Evolutionary conservation across 2,888 invertebrate species (phyloP).

Genomic region (Cylindroiulus punctatus): DNA sequence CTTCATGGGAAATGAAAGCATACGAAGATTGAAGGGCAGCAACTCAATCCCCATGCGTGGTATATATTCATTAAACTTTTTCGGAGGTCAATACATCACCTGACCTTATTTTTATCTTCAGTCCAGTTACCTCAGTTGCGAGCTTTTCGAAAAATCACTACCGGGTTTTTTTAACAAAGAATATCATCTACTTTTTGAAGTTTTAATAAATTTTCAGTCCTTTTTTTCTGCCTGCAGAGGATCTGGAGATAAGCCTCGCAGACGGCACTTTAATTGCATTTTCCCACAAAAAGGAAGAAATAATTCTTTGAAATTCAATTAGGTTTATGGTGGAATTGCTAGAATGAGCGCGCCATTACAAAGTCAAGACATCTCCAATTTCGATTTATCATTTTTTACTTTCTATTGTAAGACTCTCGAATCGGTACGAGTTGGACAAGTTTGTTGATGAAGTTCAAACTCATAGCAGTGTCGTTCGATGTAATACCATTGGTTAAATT

Average conservation of each 20-base stretch:
- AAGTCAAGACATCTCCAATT: constrained; percentile 47
- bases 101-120: background rate
- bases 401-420: background rate
- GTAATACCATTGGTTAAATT: background rate
- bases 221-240: background rate
- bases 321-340: constrained; percentile 34
- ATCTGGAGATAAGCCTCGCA: background rate
- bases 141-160: constrained; percentile 37
- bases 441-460: background rate
- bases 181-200: constrained; percentile 20
- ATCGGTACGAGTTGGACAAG: background rate
- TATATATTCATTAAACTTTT: background rate
- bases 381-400: constrained; percentile 43
- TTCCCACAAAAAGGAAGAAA: constrained; percentile 40
- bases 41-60: background rate
- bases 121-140: background rate
- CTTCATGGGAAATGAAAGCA: background rate
- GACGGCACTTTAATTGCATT: constrained; percentile 28
- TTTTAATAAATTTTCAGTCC: constrained; percentile 3
- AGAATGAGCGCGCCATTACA: background rate
- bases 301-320: constrained; percentile 47
- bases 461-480: constrained; percentile 7
- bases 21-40: background rate
- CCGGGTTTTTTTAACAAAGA: constrained; percentile 4
- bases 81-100: background rate